Evolutionary conservation across 2,888 invertebrate species (phyloP).

Genomic region (Drosophila borborema): DNA sequence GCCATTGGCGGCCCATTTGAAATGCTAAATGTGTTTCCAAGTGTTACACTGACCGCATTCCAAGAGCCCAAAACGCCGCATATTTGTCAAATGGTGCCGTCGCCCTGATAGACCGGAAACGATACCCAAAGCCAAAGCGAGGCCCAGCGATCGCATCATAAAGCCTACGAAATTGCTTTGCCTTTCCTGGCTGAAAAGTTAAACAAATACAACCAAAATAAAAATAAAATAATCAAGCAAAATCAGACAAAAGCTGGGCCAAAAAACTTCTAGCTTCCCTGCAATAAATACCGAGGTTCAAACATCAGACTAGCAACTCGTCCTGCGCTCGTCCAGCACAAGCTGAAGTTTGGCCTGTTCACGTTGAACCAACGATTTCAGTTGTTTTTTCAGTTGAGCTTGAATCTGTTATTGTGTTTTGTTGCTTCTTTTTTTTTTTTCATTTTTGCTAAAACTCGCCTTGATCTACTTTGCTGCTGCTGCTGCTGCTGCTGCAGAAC

Average conservation of each 20-base stretch:
- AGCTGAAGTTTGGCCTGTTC: slow-evolving; percentile 64
- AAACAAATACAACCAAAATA: slow-evolving; percentile 2
- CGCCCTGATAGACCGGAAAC: slow-evolving; percentile 71
- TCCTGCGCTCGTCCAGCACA: slow-evolving; percentile 50
- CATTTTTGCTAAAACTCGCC: slow-evolving; percentile 58
- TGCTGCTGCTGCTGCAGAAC: slow-evolving; percentile 35
- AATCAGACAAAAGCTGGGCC: slow-evolving; percentile 21
- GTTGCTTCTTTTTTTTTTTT: slow-evolving; percentile 22
- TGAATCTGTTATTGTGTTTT: slow-evolving; percentile 20
- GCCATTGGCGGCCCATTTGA: slow-evolving; percentile 45
- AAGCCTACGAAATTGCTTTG: slow-evolving; percentile 61
- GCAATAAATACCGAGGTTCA: slow-evolving; percentile 69
- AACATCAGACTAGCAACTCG: slow-evolving; percentile 47
- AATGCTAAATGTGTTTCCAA: slow-evolving; percentile 71
- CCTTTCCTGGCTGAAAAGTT: slow-evolving; percentile 31
- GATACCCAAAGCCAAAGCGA: slow-evolving; percentile 43
- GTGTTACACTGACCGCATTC: slow-evolving; percentile 77
- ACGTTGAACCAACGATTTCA: slow-evolving; percentile 57
- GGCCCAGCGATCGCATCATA: slow-evolving; percentile 71
- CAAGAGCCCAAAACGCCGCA: slow-evolving; percentile 60
- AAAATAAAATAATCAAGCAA: slow-evolving; percentile 9
- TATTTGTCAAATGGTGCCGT: slow-evolving; percentile 69
- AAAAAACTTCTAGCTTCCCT: slow-evolving; percentile 60
- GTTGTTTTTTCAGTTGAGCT: slow-evolving; percentile 1
- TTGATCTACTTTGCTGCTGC: slow-evolving; percentile 73